phyloP scores from a whole-genome alignment of 1,140 invertebrate genomes.

The Drosophila quadrilineata region DNA sequence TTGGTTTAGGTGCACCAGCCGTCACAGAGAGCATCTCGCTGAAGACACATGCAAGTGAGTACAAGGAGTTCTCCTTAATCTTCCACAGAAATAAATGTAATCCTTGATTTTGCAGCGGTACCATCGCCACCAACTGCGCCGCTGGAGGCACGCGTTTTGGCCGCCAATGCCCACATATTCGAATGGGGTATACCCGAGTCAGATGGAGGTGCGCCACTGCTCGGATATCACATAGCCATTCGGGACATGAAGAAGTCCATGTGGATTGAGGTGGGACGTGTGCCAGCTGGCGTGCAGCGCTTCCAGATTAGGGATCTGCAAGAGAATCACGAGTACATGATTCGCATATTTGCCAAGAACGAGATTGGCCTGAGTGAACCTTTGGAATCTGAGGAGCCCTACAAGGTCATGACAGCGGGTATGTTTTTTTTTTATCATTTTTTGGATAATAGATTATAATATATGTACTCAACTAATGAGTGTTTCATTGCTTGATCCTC shows the following conservation, averaged over 20 bases:
- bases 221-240: constrained; percentile 96
- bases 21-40: constrained; percentile 91
- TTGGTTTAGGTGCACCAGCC: constrained; percentile 91
- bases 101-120: constrained; percentile 85
- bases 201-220: constrained; percentile 94
- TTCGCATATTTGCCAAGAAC: constrained; percentile 96
- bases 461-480: background rate
- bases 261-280: constrained; percentile 97
- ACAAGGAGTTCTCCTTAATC: background rate
- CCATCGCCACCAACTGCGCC: constrained; percentile 95
- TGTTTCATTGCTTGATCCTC: background rate
- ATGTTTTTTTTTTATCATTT: constrained; percentile 50
- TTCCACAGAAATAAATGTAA: background rate
- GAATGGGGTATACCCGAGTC: constrained; percentile 96
- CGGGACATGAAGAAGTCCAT: constrained; percentile 95
- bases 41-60: constrained; percentile 97
- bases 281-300: constrained; percentile 90
- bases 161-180: constrained; percentile 91
- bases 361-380: constrained; percentile 97
- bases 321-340: constrained; percentile 93
- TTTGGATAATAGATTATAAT: background rate
- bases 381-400: constrained; percentile 94
- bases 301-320: constrained; percentile 93
- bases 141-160: constrained; percentile 90
- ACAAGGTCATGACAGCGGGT: constrained; percentile 93